Evolutionary conservation across 2,888 invertebrate genomes (phyloP), one percentile per base, ranked within the genome.

Genomic region (Acrobasis consociella): DNA sequence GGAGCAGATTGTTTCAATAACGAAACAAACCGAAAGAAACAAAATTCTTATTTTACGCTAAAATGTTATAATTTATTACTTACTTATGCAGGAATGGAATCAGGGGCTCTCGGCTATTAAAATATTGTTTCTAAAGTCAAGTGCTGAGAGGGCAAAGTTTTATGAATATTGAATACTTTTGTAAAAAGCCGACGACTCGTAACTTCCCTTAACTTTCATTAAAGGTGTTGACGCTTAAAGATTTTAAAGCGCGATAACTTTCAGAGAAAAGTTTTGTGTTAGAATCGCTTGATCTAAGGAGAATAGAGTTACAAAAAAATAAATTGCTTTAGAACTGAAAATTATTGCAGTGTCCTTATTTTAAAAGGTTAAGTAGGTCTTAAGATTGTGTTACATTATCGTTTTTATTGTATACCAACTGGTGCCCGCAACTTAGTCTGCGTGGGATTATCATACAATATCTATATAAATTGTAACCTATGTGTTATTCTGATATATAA

Each of bases 131-230:
- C 51, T 39, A 39, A 60, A 60, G 60, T 60, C 51, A 60, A 60
- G 51, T 60, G 60, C 50, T 42, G 13, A 16, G 60, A 52, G 31
- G 60, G 60, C 51, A 42, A 51, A 60, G 60, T 60, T 60, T 60
- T 60, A 60, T 60, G 60, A 60, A 60, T 60, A 60, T 60, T 60
- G 51, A 60, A 60, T 60, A 51, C 51, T 42, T 56, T 56, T 11
- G 56, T 42, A 22, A 56, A 56, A 56, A 42, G 16, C 52, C 55
- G 39, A 42, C 56, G 42, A 42, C 39, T 42, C 42, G 56, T 13
- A 42, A 42, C 37, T 42, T 22, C 56, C 17, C 15, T 16, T n/a
- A 42, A 42, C 42, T 56, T 56, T 56, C 13, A 17, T 56, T 56
- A 56, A 53, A 56, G 42, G 42, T 42, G 56, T 56, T 56, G 42